Conservation (phyloP, 2,888 invertebrate genomes). For the Glyphotaelius pellucidus region DNA sequence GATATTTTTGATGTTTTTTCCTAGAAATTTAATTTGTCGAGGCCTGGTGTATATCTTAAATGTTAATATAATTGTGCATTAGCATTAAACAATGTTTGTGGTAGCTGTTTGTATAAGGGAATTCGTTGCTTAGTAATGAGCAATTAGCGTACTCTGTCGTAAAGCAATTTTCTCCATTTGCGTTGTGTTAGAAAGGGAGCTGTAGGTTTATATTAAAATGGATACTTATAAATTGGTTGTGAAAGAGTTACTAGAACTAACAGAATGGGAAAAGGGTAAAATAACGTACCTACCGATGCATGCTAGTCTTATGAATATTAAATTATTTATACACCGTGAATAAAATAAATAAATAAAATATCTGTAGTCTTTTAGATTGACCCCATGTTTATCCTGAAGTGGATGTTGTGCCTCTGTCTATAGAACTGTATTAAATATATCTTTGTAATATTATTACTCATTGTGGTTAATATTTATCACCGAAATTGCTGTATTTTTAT, state of each 20-base stretch:
- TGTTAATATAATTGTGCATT: constrained; percentile 27
- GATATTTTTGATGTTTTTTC: not conserved
- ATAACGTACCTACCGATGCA: constrained; percentile 60
- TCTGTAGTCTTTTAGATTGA: constrained; percentile 42
- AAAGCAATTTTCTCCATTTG: constrained; percentile 9
- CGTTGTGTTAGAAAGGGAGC: not conserved
- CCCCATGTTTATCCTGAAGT: constrained; percentile 63
- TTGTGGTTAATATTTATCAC: constrained; percentile 60
- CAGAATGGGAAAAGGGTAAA: constrained; percentile 63
- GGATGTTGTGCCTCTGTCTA: constrained; percentile 66
- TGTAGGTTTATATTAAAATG: constrained; percentile 48
- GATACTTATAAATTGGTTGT: constrained; percentile 60
- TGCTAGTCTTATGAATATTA: constrained; percentile 63
- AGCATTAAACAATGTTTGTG: constrained; percentile 8
- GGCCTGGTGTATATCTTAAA: constrained; percentile 21
- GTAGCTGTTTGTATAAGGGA: constrained; percentile 16
- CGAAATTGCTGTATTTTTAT: constrained; percentile 63
- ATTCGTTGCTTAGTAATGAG: not conserved
- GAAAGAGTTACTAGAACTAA: constrained; percentile 60
- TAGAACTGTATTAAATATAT: constrained; percentile 54
- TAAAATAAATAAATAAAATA: constrained; percentile 4
- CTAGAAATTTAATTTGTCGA: constrained; percentile 20
- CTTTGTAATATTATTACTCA: constrained; percentile 58
- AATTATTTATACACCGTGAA: constrained; percentile 52
- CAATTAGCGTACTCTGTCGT: not conserved